These are phyloP conservation scores for Agraylea sexmaculata DNA, from an alignment of 1,140 invertebrate species.

Conservation along the genomic window DNA sequence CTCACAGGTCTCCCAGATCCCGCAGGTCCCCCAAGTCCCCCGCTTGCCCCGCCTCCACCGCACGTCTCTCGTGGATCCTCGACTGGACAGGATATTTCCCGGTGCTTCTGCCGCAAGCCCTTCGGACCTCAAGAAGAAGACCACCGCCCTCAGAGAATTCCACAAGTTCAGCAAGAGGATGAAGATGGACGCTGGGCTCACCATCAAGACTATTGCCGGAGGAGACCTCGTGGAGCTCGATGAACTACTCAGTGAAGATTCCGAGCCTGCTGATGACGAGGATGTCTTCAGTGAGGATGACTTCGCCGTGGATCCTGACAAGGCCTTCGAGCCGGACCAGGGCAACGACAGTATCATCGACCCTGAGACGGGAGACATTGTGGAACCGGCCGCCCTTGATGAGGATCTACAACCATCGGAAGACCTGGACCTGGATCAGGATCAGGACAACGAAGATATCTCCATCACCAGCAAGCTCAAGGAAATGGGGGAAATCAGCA, in stretches of 20 bases:
- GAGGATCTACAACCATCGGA: not conserved
- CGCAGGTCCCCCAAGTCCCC: too few species aligned
- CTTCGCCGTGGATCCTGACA: conserved; percentile 36
- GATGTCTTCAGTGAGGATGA: conserved; percentile 38
- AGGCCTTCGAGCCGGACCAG: conserved; percentile 34
- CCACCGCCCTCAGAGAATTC: conserved; percentile 37
- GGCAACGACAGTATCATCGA: conserved; percentile 40
- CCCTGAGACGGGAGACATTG: conserved; percentile 38
- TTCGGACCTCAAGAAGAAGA: conserved; percentile 39
- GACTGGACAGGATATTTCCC: too few species aligned
- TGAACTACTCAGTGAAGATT: conserved; percentile 35
- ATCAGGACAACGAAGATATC: not conserved
- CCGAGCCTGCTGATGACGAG: conserved; percentile 26
- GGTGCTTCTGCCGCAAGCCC: too few species aligned
- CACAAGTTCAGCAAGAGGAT: conserved; percentile 40
- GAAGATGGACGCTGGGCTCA: conserved; percentile 39
- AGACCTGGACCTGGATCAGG: conserved; percentile 14
- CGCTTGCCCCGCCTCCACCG: too few species aligned
- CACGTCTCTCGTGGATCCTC: too few species aligned
- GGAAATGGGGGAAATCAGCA: conserved; percentile 45
- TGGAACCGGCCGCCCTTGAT: conserved; percentile 25
- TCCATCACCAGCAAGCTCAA: conserved; percentile 45
- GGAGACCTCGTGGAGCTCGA: conserved; percentile 38
- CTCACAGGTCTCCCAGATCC: too few species aligned
- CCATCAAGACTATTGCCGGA: conserved; percentile 37